These are phyloP conservation scores for Cataglyphis altisquamis DNA, from an alignment of 2,888 invertebrate genomes.

Conservation along the genomic window DNA sequence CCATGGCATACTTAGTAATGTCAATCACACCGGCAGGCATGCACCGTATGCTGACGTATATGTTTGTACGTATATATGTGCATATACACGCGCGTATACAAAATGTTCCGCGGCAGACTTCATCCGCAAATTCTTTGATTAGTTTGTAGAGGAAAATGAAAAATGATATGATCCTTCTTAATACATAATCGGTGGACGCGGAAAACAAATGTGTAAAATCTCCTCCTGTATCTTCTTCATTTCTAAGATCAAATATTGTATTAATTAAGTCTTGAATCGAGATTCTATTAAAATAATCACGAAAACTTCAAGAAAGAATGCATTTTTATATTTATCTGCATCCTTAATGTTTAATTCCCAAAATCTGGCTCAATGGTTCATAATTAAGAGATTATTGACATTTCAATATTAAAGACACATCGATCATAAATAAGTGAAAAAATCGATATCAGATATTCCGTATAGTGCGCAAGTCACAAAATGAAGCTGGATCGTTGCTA, in stretches of 20 bases:
- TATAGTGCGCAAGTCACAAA: slow-evolving; percentile 24
- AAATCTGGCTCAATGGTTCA: background rate
- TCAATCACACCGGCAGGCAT: slow-evolving; percentile 85
- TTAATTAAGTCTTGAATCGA: background rate
- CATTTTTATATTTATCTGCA: background rate
- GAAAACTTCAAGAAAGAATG: background rate
- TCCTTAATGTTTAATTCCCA: background rate
- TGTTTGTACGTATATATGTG: slow-evolving; percentile 48
- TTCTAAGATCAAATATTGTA: background rate
- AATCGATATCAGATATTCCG: background rate
- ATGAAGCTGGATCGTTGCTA: slow-evolving; percentile 55
- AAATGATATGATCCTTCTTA: background rate
- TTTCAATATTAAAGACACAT: background rate
- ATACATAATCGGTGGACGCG: background rate
- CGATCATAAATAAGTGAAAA: background rate
- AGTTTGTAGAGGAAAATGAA: background rate
- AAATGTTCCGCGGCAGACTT: slow-evolving; percentile 1
- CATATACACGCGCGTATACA: slow-evolving; percentile 35
- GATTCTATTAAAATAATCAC: background rate
- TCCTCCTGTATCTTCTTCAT: background rate
- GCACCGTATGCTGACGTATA: slow-evolving; percentile 76
- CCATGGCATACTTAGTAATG: slow-evolving; percentile 86
- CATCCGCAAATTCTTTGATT: slow-evolving; percentile 1
- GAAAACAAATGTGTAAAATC: background rate
- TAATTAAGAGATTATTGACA: slow-evolving; percentile 15